These are phyloP conservation scores for Tiaroga cobitis DNA, from an alignment of 2,797 vertebrate genomes.

Conservation along the genomic window DNA sequence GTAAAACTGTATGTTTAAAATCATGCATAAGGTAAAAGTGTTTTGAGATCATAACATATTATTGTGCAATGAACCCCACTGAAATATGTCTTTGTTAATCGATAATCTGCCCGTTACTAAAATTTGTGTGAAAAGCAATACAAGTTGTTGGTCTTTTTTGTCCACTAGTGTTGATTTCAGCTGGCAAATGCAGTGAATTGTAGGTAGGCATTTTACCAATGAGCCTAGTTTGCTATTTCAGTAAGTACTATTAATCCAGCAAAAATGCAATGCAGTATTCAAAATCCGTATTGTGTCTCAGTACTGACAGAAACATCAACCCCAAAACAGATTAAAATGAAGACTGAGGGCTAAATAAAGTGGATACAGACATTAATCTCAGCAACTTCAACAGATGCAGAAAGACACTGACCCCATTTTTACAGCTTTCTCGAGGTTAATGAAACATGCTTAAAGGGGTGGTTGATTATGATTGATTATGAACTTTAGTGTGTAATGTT, in stretches of 20 bases:
- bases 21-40: background rate
- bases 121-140: background rate
- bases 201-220: background rate
- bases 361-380: background rate
- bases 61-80: background rate
- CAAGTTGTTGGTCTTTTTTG: background rate
- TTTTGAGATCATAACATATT: background rate
- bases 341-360: background rate
- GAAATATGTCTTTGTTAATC: background rate
- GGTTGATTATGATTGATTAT: too few species aligned
- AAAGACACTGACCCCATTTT: background rate
- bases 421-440: conserved; percentile 24
- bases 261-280: background rate
- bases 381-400: background rate
- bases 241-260: background rate
- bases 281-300: background rate
- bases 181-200: background rate
- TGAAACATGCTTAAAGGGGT: conserved; percentile 15
- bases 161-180: background rate
- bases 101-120: background rate
- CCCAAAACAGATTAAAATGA: background rate
- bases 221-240: background rate
- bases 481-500: too few species aligned
- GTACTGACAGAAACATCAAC: background rate
- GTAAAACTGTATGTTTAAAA: background rate